phyloP scores from a whole-genome alignment of 2,888 invertebrate genomes.

The Aphodius granarius region DNA sequence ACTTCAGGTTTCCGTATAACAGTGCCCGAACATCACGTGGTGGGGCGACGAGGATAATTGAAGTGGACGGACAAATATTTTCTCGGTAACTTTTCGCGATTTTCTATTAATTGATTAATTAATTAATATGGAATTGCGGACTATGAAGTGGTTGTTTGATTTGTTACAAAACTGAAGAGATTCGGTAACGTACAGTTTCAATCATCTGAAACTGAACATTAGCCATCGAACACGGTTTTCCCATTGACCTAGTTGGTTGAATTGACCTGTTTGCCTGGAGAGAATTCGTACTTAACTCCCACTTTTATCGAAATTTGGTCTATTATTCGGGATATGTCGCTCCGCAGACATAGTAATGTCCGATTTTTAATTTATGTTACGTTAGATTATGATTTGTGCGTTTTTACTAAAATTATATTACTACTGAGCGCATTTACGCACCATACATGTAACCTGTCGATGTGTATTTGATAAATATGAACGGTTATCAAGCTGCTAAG shows the following conservation, averaged over 20 bases:
- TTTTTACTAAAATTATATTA: no score
- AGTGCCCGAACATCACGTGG: background rate
- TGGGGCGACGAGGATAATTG: conserved; percentile 6
- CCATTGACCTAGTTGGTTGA: background rate
- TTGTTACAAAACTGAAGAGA: background rate
- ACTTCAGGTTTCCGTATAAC: background rate
- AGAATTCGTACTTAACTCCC: no score
- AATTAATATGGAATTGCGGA: background rate
- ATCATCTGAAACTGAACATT: background rate
- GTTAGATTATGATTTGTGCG: no score
- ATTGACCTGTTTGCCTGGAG: background rate
- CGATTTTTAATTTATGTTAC: no score
- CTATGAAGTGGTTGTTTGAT: background rate
- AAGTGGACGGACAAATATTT: background rate
- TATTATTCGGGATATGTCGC: no score
- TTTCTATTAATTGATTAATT: background rate
- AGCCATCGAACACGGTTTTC: background rate
- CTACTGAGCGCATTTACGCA: no score
- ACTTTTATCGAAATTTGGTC: background rate
- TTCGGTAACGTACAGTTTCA: background rate
- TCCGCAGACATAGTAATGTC: background rate
- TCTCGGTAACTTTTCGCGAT: background rate
- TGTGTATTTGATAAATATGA: no score
- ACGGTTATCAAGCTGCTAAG: no score
- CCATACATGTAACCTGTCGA: no score